Conservation (phyloP, 2,797 vertebrate species). For the Lacerta bilineata region DNA sequence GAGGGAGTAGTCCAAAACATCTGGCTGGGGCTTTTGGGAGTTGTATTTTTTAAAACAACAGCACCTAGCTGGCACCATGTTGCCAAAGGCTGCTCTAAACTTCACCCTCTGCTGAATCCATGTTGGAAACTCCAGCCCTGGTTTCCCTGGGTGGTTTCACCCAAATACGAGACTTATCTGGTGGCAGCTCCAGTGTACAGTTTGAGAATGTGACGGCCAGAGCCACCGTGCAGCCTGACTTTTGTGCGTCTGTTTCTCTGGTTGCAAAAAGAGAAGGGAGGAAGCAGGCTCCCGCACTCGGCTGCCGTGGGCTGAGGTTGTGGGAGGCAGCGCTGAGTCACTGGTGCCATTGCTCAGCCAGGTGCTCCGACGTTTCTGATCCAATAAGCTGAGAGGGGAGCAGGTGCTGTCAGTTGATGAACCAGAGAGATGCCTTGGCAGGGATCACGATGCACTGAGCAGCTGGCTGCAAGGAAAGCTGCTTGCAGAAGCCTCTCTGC, state of each 20-base stretch:
- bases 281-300: background rate
- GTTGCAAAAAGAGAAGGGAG: background rate
- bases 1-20: too few relatives aligned
- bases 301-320: slow-evolving; percentile 21
- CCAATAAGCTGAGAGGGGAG: slow-evolving; percentile 39
- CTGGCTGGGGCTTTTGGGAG: background rate
- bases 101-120: background rate
- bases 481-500: slow-evolving; percentile 47
- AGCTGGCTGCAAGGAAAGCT: slow-evolving; percentile 62
- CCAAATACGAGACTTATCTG: background rate
- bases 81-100: background rate
- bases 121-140: slow-evolving; percentile 8
- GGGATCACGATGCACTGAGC: slow-evolving; percentile 39
- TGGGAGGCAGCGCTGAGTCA: background rate
- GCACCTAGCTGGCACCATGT: background rate
- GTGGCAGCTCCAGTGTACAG: rapidly evolving
- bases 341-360: slow-evolving; percentile 17
- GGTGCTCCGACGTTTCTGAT: background rate
- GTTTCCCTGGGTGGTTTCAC: rapidly evolving
- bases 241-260: background rate
- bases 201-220: background rate
- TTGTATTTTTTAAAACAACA: too few relatives aligned
- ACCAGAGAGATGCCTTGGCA: slow-evolving; percentile 46
- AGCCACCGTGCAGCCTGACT: background rate
- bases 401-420: slow-evolving; percentile 70